phyloP scores from a whole-genome alignment of 2,888 invertebrate genomes.

The Chrysolina oricalcia region DNA sequence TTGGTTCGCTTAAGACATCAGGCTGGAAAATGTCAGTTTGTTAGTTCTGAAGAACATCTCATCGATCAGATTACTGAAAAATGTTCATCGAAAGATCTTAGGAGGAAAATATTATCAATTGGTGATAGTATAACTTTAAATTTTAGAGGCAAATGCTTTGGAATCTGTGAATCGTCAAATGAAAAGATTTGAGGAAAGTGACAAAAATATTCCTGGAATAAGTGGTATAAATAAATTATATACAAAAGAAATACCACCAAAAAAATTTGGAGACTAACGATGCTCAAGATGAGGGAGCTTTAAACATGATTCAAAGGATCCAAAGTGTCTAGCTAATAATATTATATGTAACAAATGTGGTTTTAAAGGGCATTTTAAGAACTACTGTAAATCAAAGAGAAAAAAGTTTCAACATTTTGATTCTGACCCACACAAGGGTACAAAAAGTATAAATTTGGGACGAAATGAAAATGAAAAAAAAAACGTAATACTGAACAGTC shows the following conservation, averaged over 20 bases:
- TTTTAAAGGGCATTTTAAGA: conserved; percentile 52
- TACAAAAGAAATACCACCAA: no score
- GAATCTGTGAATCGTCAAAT: conserved; percentile 49
- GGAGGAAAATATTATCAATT: conserved; percentile 44
- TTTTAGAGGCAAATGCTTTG: conserved; percentile 43
- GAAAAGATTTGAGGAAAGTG: no score
- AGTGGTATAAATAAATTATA: no score
- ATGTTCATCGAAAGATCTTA: no score
- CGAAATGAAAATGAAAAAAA: background rate
- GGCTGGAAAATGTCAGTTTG: no score
- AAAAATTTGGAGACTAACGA: background rate
- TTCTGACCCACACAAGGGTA: no score
- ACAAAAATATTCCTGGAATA: no score
- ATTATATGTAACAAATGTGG: conserved; percentile 15
- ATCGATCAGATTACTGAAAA: no score
- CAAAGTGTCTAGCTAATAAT: background rate
- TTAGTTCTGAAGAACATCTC: no score
- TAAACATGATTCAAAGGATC: conserved; percentile 4
- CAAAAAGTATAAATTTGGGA: background rate
- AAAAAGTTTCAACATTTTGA: background rate
- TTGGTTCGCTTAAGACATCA: conserved; percentile 48
- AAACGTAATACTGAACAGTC: background rate
- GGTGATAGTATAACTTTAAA: conserved; percentile 49
- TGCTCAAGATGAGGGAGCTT: background rate
- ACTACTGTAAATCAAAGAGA: conserved; percentile 43